Conservation (phyloP, 2,888 invertebrate species). For the Thalpophila matura region DNA sequence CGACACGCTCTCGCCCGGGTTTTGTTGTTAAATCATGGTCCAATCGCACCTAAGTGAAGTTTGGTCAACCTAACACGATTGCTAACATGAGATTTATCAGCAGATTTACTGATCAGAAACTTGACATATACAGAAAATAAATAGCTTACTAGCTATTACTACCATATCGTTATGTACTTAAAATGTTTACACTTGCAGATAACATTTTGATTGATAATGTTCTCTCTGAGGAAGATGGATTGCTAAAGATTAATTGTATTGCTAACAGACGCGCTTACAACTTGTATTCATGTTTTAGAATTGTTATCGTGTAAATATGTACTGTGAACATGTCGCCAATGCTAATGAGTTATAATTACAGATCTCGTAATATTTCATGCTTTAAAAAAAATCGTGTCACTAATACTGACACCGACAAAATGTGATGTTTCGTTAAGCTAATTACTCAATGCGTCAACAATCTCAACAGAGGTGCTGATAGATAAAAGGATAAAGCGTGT, state of each 20-base stretch:
- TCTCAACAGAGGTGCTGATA: constrained; percentile 4
- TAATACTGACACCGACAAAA: constrained; percentile 27
- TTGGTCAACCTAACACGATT: neutral
- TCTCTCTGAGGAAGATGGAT: constrained; percentile 20
- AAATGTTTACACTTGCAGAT: constrained; percentile 48
- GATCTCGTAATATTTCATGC: too few relatives aligned
- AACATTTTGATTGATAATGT: constrained; percentile 48
- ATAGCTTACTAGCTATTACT: constrained; percentile 4
- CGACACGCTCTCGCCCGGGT: too few relatives aligned
- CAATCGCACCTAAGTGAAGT: neutral
- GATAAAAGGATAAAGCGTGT: constrained; percentile 7
- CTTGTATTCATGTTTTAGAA: constrained; percentile 16
- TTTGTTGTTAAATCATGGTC: neutral
- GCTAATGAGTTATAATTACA: constrained; percentile 23
- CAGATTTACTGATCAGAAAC: neutral
- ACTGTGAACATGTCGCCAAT: constrained; percentile 5
- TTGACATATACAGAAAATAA: constrained; percentile 12
- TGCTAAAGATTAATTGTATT: neutral
- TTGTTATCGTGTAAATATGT: constrained; percentile 20
- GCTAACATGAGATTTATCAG: neutral
- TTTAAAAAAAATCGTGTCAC: too few relatives aligned
- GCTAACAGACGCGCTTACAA: constrained; percentile 1
- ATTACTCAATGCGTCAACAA: constrained; percentile 46
- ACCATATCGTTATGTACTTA: constrained; percentile 13
- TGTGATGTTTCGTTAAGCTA: constrained; percentile 28